Evolutionary conservation across 2,113 vertebrate species (phyloP).

Genomic region (Neodon shergylaensis): DNA sequence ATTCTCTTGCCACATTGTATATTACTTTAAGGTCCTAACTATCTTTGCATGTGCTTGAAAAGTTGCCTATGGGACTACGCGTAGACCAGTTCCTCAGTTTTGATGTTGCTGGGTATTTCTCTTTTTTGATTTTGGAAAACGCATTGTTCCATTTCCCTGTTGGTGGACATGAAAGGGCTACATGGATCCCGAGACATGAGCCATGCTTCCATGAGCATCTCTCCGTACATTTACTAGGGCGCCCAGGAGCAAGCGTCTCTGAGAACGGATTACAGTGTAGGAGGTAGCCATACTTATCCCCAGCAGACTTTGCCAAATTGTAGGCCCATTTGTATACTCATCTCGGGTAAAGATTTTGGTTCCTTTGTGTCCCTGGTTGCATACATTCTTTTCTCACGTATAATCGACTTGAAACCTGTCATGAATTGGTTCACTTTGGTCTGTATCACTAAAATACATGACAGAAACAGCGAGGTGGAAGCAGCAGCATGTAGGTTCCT

Average conservation of each 20-base stretch:
- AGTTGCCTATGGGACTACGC: background rate
- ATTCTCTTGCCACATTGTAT: background rate
- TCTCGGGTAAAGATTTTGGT: background rate
- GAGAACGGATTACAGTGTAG: background rate
- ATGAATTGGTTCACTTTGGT: background rate
- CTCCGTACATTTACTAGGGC: fast-evolving
- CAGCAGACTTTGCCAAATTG: background rate
- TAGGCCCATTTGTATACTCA: no score
- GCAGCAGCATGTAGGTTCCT: background rate
- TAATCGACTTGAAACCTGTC: background rate
- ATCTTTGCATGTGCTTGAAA: background rate
- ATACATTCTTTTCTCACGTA: background rate
- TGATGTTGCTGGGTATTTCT: background rate
- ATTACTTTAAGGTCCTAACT: background rate
- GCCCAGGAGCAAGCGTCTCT: background rate
- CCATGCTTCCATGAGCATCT: background rate
- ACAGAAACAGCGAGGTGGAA: no score
- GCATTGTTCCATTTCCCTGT: background rate
- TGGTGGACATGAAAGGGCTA: background rate
- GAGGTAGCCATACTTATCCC: background rate
- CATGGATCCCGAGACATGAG: background rate
- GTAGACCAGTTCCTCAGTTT: background rate
- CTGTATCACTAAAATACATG: background rate
- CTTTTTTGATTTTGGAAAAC: background rate
- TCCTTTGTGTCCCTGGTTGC: background rate